These are phyloP conservation scores for Hyaena hyaena DNA, from an alignment of 2,113 vertebrate genomes.

Conservation along the genomic window DNA sequence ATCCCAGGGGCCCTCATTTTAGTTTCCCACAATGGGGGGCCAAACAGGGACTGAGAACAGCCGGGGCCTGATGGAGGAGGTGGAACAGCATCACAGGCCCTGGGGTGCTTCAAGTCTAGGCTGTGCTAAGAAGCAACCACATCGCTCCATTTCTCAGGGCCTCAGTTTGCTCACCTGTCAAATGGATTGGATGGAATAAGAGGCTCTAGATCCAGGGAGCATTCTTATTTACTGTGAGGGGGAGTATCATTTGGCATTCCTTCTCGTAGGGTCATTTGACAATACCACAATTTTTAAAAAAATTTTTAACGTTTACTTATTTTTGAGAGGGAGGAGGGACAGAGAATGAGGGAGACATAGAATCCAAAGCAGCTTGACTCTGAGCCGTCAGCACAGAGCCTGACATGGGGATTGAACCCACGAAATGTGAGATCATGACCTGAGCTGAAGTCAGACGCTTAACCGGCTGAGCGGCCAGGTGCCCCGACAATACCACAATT, in stretches of 20 bases:
- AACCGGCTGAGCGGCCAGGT: neutral
- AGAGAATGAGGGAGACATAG: neutral
- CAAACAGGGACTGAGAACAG: neutral
- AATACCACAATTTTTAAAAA: neutral
- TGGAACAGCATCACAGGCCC: neutral
- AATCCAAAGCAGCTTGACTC: neutral
- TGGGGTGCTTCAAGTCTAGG: neutral
- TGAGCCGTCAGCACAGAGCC: neutral
- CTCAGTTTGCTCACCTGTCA: neutral
- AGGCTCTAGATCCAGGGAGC: neutral
- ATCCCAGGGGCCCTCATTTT: neutral
- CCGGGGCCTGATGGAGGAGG: neutral
- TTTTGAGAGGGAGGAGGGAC: neutral
- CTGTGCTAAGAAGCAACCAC: neutral
- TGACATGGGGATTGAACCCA: rapidly evolving
- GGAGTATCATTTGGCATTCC: too few species aligned
- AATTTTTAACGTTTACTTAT: neutral
- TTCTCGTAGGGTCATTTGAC: neutral
- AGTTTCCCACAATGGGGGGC: neutral
- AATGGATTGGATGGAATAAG: neutral
- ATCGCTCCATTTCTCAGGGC: neutral
- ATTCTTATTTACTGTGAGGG: neutral
- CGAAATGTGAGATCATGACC: neutral
- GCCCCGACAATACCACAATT: neutral
- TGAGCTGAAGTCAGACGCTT: neutral